Conservation (phyloP, 1,140 invertebrate genomes). For the Sitodiplosis mosellana region DNA sequence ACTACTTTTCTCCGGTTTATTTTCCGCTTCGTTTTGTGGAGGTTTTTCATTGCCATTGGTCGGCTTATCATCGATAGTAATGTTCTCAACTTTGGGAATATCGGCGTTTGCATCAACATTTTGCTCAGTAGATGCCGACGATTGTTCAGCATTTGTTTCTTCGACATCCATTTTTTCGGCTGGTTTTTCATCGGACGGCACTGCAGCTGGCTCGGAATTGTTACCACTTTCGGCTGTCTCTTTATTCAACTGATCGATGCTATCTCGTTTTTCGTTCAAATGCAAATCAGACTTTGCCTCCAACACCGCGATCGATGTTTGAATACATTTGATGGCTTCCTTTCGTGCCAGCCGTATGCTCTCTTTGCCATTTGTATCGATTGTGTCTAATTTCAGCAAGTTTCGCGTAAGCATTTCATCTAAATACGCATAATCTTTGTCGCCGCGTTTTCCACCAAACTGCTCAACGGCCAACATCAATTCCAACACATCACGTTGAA, state of each 20-base stretch:
- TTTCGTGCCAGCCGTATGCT: constrained; percentile 69
- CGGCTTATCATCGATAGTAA: too few species aligned
- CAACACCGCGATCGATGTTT: constrained; percentile 63
- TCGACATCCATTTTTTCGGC: neutral
- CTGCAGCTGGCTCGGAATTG: neutral
- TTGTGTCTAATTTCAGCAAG: constrained; percentile 75
- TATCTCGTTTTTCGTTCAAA: neutral
- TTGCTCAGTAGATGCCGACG: neutral
- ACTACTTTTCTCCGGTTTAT: neutral
- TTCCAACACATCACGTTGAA: constrained; percentile 62
- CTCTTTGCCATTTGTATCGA: constrained; percentile 80
- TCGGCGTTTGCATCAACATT: neutral
- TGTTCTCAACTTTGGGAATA: too few species aligned
- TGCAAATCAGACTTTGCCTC: constrained; percentile 42
- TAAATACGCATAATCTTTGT: constrained; percentile 73
- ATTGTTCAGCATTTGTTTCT: neutral
- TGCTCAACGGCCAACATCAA: constrained; percentile 58
- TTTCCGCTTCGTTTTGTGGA: neutral
- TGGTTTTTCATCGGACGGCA: neutral
- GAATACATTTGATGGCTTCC: constrained; percentile 73
- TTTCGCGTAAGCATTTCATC: constrained; percentile 91
- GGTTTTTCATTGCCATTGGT: neutral
- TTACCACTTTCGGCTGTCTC: neutral
- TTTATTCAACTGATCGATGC: neutral
- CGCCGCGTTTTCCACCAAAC: constrained; percentile 51